Percentiles rank a stretch among this genome's conserved stretches.
Conservation (phyloP, 1,140 invertebrate species). For the Macrostomum lignano region DNA sequence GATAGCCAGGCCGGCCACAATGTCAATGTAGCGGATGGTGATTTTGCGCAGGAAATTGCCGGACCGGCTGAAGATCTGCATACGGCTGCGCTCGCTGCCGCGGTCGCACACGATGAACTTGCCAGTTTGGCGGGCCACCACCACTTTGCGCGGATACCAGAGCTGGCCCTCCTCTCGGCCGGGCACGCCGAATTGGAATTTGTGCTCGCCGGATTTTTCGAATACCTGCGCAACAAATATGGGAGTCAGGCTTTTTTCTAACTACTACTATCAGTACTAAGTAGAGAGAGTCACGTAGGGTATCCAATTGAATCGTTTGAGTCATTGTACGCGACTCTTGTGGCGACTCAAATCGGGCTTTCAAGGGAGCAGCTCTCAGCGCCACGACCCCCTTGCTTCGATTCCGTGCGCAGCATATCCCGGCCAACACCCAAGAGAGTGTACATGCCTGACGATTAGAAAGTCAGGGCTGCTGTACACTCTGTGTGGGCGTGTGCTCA, state of each 20-base stretch:
- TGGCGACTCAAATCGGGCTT: too few species aligned
- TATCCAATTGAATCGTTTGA: too few species aligned
- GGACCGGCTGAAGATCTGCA: slow-evolving; percentile 52
- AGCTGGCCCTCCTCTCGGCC: slow-evolving; percentile 57
- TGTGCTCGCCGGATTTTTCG: slow-evolving; percentile 3
- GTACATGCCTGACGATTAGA: too few species aligned
- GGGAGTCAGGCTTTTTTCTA: neutral
- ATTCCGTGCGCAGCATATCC: too few species aligned
- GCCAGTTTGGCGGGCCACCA: slow-evolving; percentile 40
- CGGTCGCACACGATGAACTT: slow-evolving; percentile 72
- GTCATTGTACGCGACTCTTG: too few species aligned
- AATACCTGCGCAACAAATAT: neutral
- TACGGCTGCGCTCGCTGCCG: slow-evolving; percentile 68
- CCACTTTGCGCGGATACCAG: slow-evolving; percentile 82
- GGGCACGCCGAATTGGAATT: slow-evolving; percentile 1
- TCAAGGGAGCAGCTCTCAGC: too few species aligned
- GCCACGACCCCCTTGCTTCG: too few species aligned
- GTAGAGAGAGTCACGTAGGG: neutral
- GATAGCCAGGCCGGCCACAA: slow-evolving; percentile 74
- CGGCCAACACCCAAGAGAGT: too few species aligned
- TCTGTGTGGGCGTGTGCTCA: too few species aligned
- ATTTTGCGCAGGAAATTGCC: slow-evolving; percentile 54
- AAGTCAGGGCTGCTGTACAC: too few species aligned
- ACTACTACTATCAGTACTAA: neutral
- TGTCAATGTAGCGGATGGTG: slow-evolving; percentile 69